Evolutionary conservation across 2,797 vertebrate species (phyloP), one percentile per base, ranked within the genome.

Genomic region (Siniperca undulata): DNA sequence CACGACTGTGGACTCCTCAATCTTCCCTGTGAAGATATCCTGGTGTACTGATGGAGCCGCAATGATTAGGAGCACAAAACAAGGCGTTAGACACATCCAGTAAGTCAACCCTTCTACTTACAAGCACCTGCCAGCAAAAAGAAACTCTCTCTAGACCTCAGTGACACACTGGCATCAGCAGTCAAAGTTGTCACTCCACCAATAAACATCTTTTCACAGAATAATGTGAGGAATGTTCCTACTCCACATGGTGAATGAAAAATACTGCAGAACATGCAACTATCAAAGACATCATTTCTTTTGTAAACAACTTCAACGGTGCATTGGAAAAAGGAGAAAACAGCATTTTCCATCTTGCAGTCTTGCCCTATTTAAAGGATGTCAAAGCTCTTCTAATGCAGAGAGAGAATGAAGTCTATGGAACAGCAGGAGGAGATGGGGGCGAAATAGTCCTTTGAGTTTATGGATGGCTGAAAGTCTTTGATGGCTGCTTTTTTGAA

Each of bases 301-400:
- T 58, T 17, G 22, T 17, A 40, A 64, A 61, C 27, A 27, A 72
- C 20, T 11, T 34, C 58, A 52, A 7, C 22, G 2, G 5, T 5
- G n/a, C 56, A 42, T 13, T 36, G 3, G 55, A 40, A 59, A 38
- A 27, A 30, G 12, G 20, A 72, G 27, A 40, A 56, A 68, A 61
- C 16, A 69, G 9, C 10, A 62, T 67, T 72, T 52, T 72, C 46
- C 22, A 66, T 44, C 22, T 12, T n/a, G 48, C 40, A 69, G 65
- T 9, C 34, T 46, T 66, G 70, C 56, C 68, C 68, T 44, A 65
- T 60, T 81, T 65, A 64, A 60, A 46, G 59, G 14, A 60, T 53
- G 59, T 53, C 53, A 30, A 16, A 55, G 65, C 65, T 64, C 56
- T 16, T 52, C 36, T 30, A n/a, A 59, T 55, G 77, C 20, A 27